Evolutionary conservation across 2,797 vertebrate species (phyloP), one percentile per base, ranked within the genome.

Genomic region (Kryptopterus vitreolus): DNA sequence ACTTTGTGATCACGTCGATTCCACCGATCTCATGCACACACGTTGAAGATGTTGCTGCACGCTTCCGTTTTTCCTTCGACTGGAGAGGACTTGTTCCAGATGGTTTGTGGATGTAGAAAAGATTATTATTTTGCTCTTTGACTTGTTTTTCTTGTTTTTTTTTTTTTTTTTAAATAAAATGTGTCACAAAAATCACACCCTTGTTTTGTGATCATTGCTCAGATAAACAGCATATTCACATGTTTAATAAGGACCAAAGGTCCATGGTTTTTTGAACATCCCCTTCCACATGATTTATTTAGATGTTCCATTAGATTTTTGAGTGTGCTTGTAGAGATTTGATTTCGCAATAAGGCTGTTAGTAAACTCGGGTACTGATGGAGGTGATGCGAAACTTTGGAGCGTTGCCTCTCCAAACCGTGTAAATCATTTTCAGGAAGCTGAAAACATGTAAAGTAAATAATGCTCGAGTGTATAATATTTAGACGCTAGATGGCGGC

Each of bases 151-250:
- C 35, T 38, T 43, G 38, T 15, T 66, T 35, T 65, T 22, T 12
- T 22, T 68, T 29, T 22, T 70, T 70, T 69, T 70, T 93, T 91
- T 86, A 88, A 94, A 93, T 93, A 94, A 94, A 94, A 94, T 92
- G 90, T 93, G 90, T 90, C 91, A 92, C 82, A 91, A 91, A 89
- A 89, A 89, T 24, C 29, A 66, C 55, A 62, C 29, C 1, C 33
- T 62, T 6, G 22, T 16, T 3, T n/a, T 77, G 9, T 73, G 20
- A 6, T 71, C 4, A 63, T 75, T 69, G 6, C 13, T 50, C 31
- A 31, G 4, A 71, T 13, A 50, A 24, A 20, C 24, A 50, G 31
- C 48, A 70, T 31, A 13, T 33, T 53, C 26, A 22, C n/a, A n/a
- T n/a, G n/a, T n/a, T n/a, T n/a, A n/a, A n/a, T n/a, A n/a, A n/a